Evolutionary conservation across 2,797 vertebrate species (phyloP).

Genomic region (Ctenochaetus hawaiiensis): DNA sequence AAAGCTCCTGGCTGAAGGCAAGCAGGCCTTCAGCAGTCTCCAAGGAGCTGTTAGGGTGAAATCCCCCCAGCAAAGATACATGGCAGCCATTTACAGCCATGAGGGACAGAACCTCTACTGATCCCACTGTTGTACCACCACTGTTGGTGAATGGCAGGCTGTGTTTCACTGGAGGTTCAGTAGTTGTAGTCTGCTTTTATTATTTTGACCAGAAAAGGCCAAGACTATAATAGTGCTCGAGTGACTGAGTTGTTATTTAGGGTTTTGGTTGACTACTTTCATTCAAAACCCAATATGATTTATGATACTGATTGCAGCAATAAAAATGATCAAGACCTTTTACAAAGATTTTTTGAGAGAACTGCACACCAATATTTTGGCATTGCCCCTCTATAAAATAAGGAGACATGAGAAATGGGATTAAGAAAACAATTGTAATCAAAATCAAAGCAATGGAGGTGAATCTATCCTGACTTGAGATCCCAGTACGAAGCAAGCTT

Average conservation of each 20-base stretch:
- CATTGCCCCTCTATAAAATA: no score
- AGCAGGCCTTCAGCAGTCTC: constrained; percentile 67
- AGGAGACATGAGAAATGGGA: no score
- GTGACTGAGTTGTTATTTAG: no score
- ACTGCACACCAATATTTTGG: no score
- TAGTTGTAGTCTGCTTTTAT: constrained; percentile 13
- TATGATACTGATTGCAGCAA: not conserved
- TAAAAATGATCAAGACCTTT: not conserved
- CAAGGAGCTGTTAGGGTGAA: constrained; percentile 78
- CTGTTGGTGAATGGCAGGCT: constrained; percentile 29
- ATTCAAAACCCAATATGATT: not conserved
- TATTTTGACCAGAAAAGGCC: constrained; percentile 19
- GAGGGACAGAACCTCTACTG: constrained; percentile 64
- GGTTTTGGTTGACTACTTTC: no score
- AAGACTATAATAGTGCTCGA: no score
- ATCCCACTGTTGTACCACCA: constrained; percentile 52
- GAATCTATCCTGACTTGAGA: not conserved
- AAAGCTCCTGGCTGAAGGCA: constrained; percentile 64
- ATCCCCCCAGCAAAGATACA: constrained; percentile 73
- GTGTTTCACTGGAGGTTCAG: constrained; percentile 21
- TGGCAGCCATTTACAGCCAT: constrained; percentile 72
- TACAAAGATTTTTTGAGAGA: no score
- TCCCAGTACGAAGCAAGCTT: not conserved
- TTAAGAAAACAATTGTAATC: no score
- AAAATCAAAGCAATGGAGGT: not conserved